A percentile compares a stretch with the other conserved stretches of the same genome.
phyloP scores from a whole-genome alignment of 2,113 vertebrate genomes.

The Silurus meridionalis region DNA sequence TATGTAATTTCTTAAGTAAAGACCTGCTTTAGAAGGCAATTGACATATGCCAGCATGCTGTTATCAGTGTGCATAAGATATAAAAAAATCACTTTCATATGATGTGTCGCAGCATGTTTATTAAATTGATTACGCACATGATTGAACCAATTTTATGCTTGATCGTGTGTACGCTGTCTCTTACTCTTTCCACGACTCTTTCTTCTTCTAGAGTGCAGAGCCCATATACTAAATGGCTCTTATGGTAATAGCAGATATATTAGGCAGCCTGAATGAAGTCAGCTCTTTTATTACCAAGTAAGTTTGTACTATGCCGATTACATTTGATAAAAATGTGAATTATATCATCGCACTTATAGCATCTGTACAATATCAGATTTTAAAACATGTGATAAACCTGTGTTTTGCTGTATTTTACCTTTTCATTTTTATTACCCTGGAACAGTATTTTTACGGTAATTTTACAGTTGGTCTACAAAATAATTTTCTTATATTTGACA shows the following conservation, averaged over 20 bases:
- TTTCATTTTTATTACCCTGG: too few relatives aligned
- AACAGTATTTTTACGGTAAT: background rate
- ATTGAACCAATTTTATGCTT: background rate
- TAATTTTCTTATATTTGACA: background rate
- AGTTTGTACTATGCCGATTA: background rate
- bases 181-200: background rate
- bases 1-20: conserved; percentile 40
- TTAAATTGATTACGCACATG: conserved; percentile 18
- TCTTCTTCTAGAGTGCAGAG: background rate
- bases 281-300: background rate
- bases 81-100: conserved; percentile 19
- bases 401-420: background rate
- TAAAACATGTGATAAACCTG: conserved; percentile 19
- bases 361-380: background rate
- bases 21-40: conserved; percentile 21
- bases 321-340: background rate
- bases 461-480: too few relatives aligned
- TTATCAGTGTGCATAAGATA: background rate
- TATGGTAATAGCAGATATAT: background rate
- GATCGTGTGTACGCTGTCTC: background rate
- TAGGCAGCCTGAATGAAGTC: background rate
- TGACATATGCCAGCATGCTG: conserved; percentile 6
- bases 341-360: background rate
- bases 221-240: background rate
- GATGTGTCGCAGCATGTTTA: conserved; percentile 13